Percentiles rank a stretch among this genome's conserved stretches.
Evolutionary conservation across 2,888 invertebrate species (phyloP).

Genomic region (Limnephilus marmoratus): DNA sequence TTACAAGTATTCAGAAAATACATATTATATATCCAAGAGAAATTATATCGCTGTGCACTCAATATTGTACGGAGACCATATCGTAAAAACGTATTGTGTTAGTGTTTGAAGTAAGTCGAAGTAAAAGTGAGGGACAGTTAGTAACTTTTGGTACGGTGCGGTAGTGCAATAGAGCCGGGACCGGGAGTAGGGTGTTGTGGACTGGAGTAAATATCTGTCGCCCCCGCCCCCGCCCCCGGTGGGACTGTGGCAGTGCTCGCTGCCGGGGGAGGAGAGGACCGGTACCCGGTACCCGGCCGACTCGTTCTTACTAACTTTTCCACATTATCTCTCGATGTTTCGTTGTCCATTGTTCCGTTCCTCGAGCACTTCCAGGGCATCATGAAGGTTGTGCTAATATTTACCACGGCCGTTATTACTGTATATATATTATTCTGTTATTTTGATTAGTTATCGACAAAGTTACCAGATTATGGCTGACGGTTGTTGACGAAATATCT

Average conservation of each 20-base stretch:
- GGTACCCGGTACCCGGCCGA: neutral
- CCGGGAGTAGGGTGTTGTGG: neutral
- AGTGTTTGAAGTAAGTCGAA: constrained; percentile 57
- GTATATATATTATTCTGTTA: constrained; percentile 60
- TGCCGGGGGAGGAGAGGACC: too few species aligned
- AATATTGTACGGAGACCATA: constrained; percentile 63
- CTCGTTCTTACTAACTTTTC: neutral
- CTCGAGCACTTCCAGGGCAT: constrained; percentile 37
- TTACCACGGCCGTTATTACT: constrained; percentile 53
- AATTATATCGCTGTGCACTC: constrained; percentile 21
- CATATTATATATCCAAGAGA: constrained; percentile 21
- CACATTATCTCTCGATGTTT: constrained; percentile 19
- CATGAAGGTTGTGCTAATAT: constrained; percentile 59
- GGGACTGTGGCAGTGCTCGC: neutral
- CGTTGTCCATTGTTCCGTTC: constrained; percentile 12
- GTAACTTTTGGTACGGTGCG: neutral
- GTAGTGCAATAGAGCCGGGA: neutral
- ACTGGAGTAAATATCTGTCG: neutral
- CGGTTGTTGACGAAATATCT: constrained; percentile 42
- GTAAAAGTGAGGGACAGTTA: constrained; percentile 43
- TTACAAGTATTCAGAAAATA: constrained; percentile 11
- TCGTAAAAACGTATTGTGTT: constrained; percentile 53
- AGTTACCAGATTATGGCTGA: constrained; percentile 63
- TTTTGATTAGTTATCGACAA: constrained; percentile 49
- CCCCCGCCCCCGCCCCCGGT: neutral